Evolutionary conservation across 2,113 vertebrate genomes (phyloP).

Genomic region (Felis chaus): DNA sequence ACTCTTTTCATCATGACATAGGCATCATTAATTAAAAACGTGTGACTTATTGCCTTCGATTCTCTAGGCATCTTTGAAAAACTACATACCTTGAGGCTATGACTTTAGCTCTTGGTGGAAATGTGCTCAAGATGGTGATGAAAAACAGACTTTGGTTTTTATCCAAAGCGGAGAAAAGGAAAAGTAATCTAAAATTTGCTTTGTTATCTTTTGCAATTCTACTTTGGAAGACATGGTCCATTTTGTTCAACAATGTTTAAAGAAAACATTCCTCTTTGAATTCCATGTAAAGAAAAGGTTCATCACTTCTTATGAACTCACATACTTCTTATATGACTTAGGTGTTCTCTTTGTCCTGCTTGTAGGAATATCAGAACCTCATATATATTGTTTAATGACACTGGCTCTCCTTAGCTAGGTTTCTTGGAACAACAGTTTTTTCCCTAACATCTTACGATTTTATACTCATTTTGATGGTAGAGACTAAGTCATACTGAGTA

Average conservation of each 20-base stretch:
- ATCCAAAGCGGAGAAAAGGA: conserved; percentile 67
- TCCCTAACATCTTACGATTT: not conserved
- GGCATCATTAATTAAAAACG: not conserved
- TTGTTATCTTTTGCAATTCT: conserved; percentile 56
- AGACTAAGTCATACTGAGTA: not conserved
- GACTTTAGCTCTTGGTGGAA: conserved; percentile 57
- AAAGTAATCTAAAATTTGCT: conserved; percentile 55
- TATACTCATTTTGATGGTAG: not conserved
- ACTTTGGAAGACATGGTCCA: conserved; percentile 46
- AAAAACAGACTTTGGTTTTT: conserved; percentile 72
- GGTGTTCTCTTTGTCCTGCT: conserved; percentile 24
- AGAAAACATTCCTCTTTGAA: conserved; percentile 62
- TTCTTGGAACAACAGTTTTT: not conserved
- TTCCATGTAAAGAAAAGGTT: conserved; percentile 59
- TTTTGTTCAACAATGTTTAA: conserved; percentile 64
- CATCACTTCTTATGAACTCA: conserved; percentile 19
- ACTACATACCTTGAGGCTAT: conserved; percentile 49
- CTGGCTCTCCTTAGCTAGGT: not conserved
- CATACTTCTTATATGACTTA: not conserved
- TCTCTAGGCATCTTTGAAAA: conserved; percentile 40
- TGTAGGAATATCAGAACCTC: not conserved
- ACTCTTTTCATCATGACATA: not conserved
- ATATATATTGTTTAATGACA: not conserved
- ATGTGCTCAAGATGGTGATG: conserved; percentile 59
- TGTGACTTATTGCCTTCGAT: not conserved